phyloP scores from a whole-genome alignment of 2,797 vertebrate genomes.

The Lagorchestes hirsutus region DNA sequence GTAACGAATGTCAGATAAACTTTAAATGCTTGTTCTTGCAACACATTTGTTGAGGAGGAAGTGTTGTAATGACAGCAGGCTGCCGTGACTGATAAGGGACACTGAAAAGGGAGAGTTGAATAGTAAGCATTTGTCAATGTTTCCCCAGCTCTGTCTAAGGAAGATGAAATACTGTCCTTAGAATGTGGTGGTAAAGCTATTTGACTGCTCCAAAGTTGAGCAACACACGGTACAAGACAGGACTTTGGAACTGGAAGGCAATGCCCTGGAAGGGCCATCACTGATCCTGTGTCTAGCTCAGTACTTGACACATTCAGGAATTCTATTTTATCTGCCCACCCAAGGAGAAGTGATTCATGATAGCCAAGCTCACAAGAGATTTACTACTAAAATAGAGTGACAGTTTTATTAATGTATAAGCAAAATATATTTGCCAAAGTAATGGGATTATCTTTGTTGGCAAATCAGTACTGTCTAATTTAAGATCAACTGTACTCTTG shows the following conservation, averaged over 20 bases:
- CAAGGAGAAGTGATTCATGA: not conserved
- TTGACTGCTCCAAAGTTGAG: not conserved
- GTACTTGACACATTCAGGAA: not conserved
- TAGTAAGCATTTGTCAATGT: not conserved
- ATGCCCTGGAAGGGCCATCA: not conserved
- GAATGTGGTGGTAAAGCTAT: not conserved
- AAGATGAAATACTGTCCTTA: not conserved
- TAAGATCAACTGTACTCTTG: not conserved
- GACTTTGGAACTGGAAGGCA: not conserved
- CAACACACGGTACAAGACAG: not conserved
- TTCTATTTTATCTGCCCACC: not conserved
- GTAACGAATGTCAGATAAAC: not conserved
- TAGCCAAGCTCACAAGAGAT: not conserved
- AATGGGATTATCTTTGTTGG: not conserved
- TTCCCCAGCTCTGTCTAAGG: not conserved
- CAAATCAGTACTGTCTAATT: not conserved
- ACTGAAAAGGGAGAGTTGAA: not conserved
- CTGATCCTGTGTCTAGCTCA: not conserved
- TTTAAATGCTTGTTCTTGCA: not conserved
- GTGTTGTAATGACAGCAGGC: not conserved
- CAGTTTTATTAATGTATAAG: not conserved
- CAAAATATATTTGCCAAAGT: not conserved
- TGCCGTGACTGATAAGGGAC: not conserved
- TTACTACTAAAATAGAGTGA: not conserved
- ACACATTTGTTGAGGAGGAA: not conserved